A percentile compares a stretch with the other conserved stretches of the same genome.
phyloP scores from a whole-genome alignment of 2,888 invertebrate genomes.

The Dermolepida albohirtum region DNA sequence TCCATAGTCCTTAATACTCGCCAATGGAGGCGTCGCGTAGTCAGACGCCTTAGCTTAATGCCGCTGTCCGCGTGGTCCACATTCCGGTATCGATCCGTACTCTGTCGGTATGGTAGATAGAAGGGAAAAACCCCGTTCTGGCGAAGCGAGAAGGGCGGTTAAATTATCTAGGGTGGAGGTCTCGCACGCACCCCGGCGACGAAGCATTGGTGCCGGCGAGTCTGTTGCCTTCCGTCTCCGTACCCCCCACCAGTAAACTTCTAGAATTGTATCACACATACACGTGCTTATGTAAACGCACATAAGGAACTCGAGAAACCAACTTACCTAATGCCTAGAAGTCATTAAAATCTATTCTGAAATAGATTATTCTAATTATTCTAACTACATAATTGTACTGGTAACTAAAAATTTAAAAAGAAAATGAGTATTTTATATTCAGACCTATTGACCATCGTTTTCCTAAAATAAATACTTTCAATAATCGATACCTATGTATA shows the following conservation, averaged over 20 bases:
- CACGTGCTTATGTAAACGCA: constrained; percentile 1
- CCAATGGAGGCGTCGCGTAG: constrained; percentile 35
- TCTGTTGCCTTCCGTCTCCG: constrained; percentile 48
- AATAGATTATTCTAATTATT: constrained; percentile 25
- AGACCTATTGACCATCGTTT: no score
- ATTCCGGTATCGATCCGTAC: constrained; percentile 52
- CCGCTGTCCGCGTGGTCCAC: constrained; percentile 51
- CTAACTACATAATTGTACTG: constrained; percentile 13
- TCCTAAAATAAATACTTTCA: no score
- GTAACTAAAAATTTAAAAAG: neutral
- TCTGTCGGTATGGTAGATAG: constrained; percentile 44
- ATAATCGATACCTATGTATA: no score
- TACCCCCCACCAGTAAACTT: constrained; percentile 40
- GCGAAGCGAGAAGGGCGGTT: constrained; percentile 32
- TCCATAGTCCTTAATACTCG: constrained; percentile 26
- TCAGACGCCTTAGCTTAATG: constrained; percentile 37
- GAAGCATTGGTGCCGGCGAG: constrained; percentile 52
- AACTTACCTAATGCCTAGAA: constrained; percentile 1
- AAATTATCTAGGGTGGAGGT: constrained; percentile 45
- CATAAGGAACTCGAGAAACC: neutral
- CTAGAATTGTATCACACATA: constrained; percentile 21
- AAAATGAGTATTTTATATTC: no score
- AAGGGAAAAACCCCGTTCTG: constrained; percentile 42
- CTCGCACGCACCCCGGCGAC: constrained; percentile 52
- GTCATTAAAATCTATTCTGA: constrained; percentile 29